Evolutionary conservation across 2,888 invertebrate species (phyloP).

Genomic region (Phania funesta): DNA sequence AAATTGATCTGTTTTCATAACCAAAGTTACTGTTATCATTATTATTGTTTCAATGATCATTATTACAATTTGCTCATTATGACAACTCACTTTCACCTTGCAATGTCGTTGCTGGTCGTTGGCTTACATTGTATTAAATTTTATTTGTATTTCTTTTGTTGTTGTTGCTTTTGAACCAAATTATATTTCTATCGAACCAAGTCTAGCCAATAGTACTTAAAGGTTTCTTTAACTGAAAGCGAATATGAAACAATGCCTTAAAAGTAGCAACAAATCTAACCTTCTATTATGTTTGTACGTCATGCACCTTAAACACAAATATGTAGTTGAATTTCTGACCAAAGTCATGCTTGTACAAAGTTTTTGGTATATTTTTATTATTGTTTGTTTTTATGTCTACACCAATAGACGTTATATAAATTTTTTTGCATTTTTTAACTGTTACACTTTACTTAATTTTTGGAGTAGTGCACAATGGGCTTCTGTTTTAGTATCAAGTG

Average conservation of each 20-base stretch:
- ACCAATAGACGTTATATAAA: no score
- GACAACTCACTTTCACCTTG: constrained; percentile 80
- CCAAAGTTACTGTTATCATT: constrained; percentile 15
- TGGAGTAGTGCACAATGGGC: constrained; percentile 20
- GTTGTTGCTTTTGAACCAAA: constrained; percentile 24
- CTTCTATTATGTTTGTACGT: constrained; percentile 51
- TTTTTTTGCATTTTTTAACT: no score
- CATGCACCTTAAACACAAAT: constrained; percentile 63
- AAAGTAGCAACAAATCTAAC: constrained; percentile 17
- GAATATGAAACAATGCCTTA: not conserved
- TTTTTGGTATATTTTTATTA: constrained; percentile 6
- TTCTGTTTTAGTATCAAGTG: no score
- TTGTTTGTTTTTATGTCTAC: no score
- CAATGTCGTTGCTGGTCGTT: constrained; percentile 80
- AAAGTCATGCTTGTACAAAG: no score
- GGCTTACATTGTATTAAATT: constrained; percentile 73
- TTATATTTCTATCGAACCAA: constrained; percentile 28
- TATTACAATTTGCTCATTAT: constrained; percentile 55
- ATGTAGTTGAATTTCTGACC: no score
- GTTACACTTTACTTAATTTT: no score
- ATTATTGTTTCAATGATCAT: constrained; percentile 33
- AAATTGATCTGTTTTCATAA: constrained; percentile 18
- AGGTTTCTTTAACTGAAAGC: constrained; percentile 52
- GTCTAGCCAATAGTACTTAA: constrained; percentile 48
- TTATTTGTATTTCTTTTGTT: constrained; percentile 1